Conservation (phyloP, 2,888 invertebrate genomes). For the Synanthedon myopaeformis region DNA sequence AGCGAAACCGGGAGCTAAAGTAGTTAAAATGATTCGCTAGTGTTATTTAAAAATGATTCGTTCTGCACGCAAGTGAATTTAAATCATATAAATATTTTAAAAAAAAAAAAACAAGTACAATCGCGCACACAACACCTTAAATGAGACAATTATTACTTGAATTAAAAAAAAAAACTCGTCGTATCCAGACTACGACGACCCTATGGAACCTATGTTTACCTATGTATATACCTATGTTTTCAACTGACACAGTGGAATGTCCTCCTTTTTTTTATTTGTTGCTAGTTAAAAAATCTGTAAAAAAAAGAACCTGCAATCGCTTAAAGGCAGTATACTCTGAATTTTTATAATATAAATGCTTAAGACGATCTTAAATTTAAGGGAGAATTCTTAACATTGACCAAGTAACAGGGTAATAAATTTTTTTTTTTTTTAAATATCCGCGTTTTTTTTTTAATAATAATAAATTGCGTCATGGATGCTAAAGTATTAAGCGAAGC, state of each 20-base stretch:
- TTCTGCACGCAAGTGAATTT: too few species aligned
- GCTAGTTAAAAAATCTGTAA: too few species aligned
- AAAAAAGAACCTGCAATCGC: too few species aligned
- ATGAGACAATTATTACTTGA: not conserved
- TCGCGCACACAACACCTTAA: not conserved
- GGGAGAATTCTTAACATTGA: slow-evolving; percentile 31
- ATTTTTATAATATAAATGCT: slow-evolving; percentile 25
- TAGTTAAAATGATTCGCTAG: too few species aligned
- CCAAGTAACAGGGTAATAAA: slow-evolving; percentile 20
- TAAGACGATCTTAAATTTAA: slow-evolving; percentile 31
- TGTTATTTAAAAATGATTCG: too few species aligned
- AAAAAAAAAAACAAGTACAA: not conserved
- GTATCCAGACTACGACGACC: not conserved
- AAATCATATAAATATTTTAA: not conserved
- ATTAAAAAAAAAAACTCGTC: not conserved
- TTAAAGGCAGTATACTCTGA: too few species aligned
- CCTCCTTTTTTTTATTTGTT: slow-evolving; percentile 16
- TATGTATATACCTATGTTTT: not conserved
- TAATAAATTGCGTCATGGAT: not conserved
- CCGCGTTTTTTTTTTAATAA: not conserved
- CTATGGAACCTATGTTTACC: not conserved
- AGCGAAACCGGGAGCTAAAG: too few species aligned
- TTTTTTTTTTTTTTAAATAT: not conserved
- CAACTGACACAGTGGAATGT: slow-evolving; percentile 41
- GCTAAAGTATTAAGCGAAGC: not conserved